These are phyloP conservation scores for Syritta pipiens DNA, from an alignment of 2,888 invertebrate genomes.

Conservation along the genomic window DNA sequence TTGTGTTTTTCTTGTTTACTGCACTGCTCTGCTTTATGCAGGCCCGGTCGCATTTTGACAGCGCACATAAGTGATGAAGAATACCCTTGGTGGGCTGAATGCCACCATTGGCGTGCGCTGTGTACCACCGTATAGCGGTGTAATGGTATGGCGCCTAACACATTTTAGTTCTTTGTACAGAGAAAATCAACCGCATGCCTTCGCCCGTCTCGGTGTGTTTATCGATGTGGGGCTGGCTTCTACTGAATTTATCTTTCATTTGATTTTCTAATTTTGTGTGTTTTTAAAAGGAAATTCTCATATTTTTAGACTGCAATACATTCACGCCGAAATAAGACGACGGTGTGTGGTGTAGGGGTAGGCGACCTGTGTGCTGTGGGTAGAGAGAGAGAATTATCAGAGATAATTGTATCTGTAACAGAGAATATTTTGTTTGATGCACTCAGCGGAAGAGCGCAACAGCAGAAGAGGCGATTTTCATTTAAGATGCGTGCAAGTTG, in stretches of 20 bases:
- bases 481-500: too few species aligned
- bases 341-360: slow-evolving; percentile 8
- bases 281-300: slow-evolving; percentile 37
- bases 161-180: slow-evolving; percentile 29
- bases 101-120: slow-evolving; percentile 36
- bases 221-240: neutral
- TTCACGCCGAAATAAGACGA: neutral
- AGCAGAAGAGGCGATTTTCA: too few species aligned
- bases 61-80: slow-evolving; percentile 10
- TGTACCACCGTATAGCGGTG: slow-evolving; percentile 1
- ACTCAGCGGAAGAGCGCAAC: too few species aligned
- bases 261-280: slow-evolving; percentile 25
- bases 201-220: neutral
- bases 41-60: slow-evolving; percentile 19
- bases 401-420: too few species aligned
- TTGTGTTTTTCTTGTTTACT: slow-evolving; percentile 20
- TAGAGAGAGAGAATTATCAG: too few species aligned
- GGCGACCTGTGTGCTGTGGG: too few species aligned
- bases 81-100: slow-evolving; percentile 36
- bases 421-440: too few species aligned
- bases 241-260: slow-evolving; percentile 18
- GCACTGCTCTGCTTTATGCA: neutral
- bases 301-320: slow-evolving; percentile 55
- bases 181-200: too few species aligned
- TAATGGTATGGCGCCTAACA: slow-evolving; percentile 43